Conservation (phyloP, 2,888 invertebrate genomes). For the Lumbricus terrestris region DNA sequence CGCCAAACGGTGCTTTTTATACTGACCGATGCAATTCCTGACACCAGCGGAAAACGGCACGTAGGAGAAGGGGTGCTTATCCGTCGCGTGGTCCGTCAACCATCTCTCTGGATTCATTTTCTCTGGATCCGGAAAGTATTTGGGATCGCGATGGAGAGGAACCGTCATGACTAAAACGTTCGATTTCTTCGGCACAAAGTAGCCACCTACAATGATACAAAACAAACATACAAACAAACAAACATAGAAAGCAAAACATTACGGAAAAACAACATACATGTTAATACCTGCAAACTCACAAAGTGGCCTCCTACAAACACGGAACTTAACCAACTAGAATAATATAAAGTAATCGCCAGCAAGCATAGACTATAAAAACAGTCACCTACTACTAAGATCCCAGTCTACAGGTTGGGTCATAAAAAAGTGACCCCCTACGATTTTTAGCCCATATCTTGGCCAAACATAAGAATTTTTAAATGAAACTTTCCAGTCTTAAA, state of each 20-base stretch:
- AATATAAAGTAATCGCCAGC: neutral
- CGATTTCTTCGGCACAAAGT: slow-evolving; percentile 51
- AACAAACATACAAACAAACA: too few relatives aligned
- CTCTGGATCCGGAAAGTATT: slow-evolving; percentile 69
- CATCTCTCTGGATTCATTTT: slow-evolving; percentile 79
- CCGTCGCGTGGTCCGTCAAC: slow-evolving; percentile 71
- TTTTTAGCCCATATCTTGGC: too few relatives aligned
- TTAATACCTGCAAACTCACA: too few relatives aligned
- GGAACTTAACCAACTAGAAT: neutral
- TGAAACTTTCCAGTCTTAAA: too few relatives aligned
- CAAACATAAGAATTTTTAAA: too few relatives aligned
- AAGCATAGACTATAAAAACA: too few relatives aligned
- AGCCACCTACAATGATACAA: slow-evolving; percentile 36
- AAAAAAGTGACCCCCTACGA: too few relatives aligned
- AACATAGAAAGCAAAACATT: neutral
- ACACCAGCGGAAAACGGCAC: slow-evolving; percentile 62
- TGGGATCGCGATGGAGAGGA: slow-evolving; percentile 66
- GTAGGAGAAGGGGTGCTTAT: slow-evolving; percentile 67
- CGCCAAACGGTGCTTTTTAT: neutral
- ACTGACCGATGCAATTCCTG: slow-evolving; percentile 61
- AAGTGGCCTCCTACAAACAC: neutral
- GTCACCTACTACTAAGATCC: too few relatives aligned
- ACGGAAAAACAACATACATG: too few relatives aligned
- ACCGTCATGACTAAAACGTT: slow-evolving; percentile 43
- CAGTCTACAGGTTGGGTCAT: too few relatives aligned